These are phyloP conservation scores for Pogonus chalceus DNA, from an alignment of 1,140 invertebrate genomes.

Conservation along the genomic window DNA sequence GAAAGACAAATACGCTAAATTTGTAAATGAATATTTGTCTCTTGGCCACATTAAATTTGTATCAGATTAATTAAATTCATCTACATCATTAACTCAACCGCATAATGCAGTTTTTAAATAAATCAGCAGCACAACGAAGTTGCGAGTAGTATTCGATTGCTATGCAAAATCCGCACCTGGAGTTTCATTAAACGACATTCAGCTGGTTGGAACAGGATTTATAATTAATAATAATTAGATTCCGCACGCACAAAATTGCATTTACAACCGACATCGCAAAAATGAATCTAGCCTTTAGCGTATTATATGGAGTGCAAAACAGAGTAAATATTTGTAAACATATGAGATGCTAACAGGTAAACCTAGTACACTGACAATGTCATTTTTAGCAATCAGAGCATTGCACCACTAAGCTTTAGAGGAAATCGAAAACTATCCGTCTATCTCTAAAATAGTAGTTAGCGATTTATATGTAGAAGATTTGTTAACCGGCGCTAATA, in stretches of 20 bases:
- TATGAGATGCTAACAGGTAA: not conserved
- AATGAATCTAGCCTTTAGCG: not conserved
- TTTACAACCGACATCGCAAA: not conserved
- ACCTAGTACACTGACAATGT: not conserved
- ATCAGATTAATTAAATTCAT: not conserved
- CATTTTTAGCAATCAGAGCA: no score
- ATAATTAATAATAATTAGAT: not conserved
- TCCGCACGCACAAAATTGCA: not conserved
- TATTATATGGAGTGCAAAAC: not conserved
- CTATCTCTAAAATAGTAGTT: constrained; percentile 16
- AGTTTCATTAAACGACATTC: constrained; percentile 24
- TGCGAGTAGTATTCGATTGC: constrained; percentile 23
- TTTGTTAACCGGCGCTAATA: not conserved
- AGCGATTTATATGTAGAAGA: not conserved
- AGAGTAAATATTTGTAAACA: not conserved
- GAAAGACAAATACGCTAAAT: not conserved
- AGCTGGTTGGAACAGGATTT: constrained; percentile 24
- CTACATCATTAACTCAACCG: not conserved
- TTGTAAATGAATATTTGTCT: not conserved
- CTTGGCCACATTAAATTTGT: not conserved
- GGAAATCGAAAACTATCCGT: not conserved
- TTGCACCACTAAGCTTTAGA: not conserved
- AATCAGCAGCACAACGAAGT: constrained; percentile 19
- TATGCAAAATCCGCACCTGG: constrained; percentile 20
- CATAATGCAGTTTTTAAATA: not conserved